phyloP scores from a whole-genome alignment of 2,888 invertebrate species.

The Cephus runcator region DNA sequence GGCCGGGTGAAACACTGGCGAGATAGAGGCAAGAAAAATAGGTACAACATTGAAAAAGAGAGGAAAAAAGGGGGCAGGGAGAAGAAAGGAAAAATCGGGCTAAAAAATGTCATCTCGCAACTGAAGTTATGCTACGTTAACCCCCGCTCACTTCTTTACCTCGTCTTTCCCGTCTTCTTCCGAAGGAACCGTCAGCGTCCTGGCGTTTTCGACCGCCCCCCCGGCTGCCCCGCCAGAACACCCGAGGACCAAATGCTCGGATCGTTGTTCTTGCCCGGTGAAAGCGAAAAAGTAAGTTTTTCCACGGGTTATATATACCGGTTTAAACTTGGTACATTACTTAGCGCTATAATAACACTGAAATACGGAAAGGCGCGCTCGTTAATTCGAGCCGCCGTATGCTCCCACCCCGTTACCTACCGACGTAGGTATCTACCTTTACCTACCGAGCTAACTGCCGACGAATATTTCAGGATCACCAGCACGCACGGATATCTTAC shows the following conservation, averaged over 20 bases:
- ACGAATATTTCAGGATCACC: constrained; percentile 2
- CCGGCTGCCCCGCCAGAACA: not conserved
- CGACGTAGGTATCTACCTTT: too few species aligned
- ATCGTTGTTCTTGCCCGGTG: not conserved
- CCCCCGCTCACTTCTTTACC: constrained; percentile 16
- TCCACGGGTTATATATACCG: constrained; percentile 17
- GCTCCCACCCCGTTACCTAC: not conserved
- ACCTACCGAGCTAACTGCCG: not conserved
- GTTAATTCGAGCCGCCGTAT: constrained; percentile 33
- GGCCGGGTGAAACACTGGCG: constrained; percentile 4
- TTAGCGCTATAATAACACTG: constrained; percentile 30
- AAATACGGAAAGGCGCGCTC: constrained; percentile 30
- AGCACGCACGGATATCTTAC: not conserved
- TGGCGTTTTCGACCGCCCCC: not conserved
- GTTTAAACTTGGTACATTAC: constrained; percentile 33
- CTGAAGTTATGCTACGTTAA: constrained; percentile 29
- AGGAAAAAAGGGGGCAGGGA: constrained; percentile 13
- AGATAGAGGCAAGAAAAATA: constrained; percentile 15
- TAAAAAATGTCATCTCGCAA: constrained; percentile 6
- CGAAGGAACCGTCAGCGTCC: not conserved
- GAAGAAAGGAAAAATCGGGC: constrained; percentile 9
- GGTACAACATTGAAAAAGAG: constrained; percentile 21
- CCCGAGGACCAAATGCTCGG: not conserved
- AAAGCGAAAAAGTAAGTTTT: constrained; percentile 29
- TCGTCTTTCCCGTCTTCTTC: not conserved